Evolutionary conservation across 2,113 vertebrate species (phyloP), one percentile per base, ranked within the genome.

Genomic region (Hyperopisus bebe): DNA sequence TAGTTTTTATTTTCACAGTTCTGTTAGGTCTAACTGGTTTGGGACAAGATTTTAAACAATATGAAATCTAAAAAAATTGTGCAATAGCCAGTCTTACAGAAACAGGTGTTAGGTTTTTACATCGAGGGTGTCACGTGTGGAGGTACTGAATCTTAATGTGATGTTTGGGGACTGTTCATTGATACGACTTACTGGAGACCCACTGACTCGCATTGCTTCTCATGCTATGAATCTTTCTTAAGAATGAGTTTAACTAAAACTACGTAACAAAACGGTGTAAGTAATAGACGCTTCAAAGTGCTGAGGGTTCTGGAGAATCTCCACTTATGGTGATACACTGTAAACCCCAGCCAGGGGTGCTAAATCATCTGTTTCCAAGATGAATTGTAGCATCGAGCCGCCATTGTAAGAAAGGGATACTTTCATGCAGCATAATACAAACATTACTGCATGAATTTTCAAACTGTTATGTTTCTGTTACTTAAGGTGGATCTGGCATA

Each of bases 401-500:
- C 35, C 31, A n/a, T 80, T 80, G 31, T 77, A 80, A 80, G 74
- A 80, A 39, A 80, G 15, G 15, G 31, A 17, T n/a, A 3, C 5
- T 39, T 17, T 77, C 70, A 39, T n/a, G 13, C 70, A 77, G 74
- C 5, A 5, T 80, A 42, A 70, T 70, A 70, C n/a, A 27, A 27
- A 42, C 35, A 53, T 47, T 44, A 3, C 48, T 77, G 13, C 46
- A 42, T 74, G 19, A 42, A 87, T 86, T 27, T 84, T 39, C 7
- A 51, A 19, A 19, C 3, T 48, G 82, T 51, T 17, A 3, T 82
- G 88, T 88, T 47, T 62, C 77, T 89, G 27, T 88, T 90, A 15
- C 48, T 19, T 31, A 86, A 88, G 88, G 80, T 85, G 6, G 80
- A 62, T 85, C 70, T 86, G 90, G 88, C 46, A 46, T 42, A 51